Percentiles rank a stretch among this genome's conserved stretches.
Conservation (phyloP, 2,113 vertebrate genomes). For the Barbus barbus region DNA sequence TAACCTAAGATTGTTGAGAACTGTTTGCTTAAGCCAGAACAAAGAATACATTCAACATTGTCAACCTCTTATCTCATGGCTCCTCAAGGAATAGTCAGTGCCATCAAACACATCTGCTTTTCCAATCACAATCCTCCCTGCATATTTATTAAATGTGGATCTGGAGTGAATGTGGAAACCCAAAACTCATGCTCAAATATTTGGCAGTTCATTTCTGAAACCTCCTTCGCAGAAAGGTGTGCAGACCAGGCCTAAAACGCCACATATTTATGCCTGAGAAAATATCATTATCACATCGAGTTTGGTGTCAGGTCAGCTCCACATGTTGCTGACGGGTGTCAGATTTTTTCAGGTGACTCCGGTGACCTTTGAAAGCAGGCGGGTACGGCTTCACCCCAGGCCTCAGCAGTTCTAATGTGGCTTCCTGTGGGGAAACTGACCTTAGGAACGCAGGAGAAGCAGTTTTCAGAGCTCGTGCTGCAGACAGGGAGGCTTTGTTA, state of each 20-base stretch:
- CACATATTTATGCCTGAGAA: neutral
- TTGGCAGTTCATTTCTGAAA: neutral
- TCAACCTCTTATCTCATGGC: neutral
- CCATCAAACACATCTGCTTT: slow-evolving; percentile 10
- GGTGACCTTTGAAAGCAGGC: slow-evolving; percentile 17
- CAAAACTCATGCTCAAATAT: neutral
- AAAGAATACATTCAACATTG: neutral
- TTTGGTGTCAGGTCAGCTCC: slow-evolving; percentile 25
- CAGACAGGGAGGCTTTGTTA: slow-evolving; percentile 76
- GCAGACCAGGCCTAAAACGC: neutral
- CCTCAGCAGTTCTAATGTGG: slow-evolving; percentile 15
- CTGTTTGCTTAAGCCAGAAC: neutral
- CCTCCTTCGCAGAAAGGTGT: neutral
- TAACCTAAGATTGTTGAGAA: neutral
- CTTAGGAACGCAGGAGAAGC: slow-evolving; percentile 10
- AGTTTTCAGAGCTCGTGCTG: slow-evolving; percentile 5
- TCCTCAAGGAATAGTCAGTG: neutral
- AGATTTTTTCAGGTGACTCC: slow-evolving; percentile 12
- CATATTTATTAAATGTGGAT: slow-evolving; percentile 3
- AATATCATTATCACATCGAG: neutral
- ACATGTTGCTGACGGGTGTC: slow-evolving; percentile 10
- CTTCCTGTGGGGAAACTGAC: slow-evolving; percentile 35
- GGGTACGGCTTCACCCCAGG: neutral
- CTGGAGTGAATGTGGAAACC: slow-evolving; percentile 2
- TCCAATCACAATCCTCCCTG: neutral